Evolutionary conservation across 2,888 invertebrate genomes (phyloP), one percentile per base, ranked within the genome.

Genomic region (Diabrotica balteata): DNA sequence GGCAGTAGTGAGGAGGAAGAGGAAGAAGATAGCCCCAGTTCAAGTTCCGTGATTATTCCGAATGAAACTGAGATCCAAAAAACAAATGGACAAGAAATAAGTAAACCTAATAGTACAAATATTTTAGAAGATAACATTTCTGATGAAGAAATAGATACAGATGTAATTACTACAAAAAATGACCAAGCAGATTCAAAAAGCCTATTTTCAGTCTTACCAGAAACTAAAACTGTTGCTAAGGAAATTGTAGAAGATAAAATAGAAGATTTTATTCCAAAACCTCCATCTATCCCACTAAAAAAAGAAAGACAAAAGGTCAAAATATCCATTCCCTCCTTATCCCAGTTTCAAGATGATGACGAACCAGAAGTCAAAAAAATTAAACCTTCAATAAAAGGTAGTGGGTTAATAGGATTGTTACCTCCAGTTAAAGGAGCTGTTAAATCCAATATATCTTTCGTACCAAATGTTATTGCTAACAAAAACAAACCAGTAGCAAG

Each of bases 251-350:
- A 69, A 55, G 80, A 78, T 60, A 68, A 77, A 69, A 71, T 80
- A 42, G 81, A 81, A 73, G 80, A 81, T 68, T 80, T 80, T 59
- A 77, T 80, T 54, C 80, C 80, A 7, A 81, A 79, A 73, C 74
- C 76, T 22, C 69, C 74, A 65, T 43, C 54, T 7, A 17, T 57
- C 3, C 69, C 70, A 47, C 8, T 58, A 11, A 46, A 64, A 43
- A 78, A 76, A 61, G 73, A 74, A 47, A 78, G 75, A 68, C 74
- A 74, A 66, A 80, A 79, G 74, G 77, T 79, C 3, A 78, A 76
- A 75, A 80, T 81, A 59, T 74, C 74, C 0, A 78, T 80, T 54
- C 81, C 81, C 52, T 78, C 80, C 22, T 70, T 80, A 55, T 77
- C 79, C 43, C 73, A 79, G 45, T 81, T 80, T 60, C 59, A 70